Percentiles rank a stretch among this genome's conserved stretches.
Conservation (phyloP, 2,888 invertebrate species). For the Anagyrus pseudococci region DNA sequence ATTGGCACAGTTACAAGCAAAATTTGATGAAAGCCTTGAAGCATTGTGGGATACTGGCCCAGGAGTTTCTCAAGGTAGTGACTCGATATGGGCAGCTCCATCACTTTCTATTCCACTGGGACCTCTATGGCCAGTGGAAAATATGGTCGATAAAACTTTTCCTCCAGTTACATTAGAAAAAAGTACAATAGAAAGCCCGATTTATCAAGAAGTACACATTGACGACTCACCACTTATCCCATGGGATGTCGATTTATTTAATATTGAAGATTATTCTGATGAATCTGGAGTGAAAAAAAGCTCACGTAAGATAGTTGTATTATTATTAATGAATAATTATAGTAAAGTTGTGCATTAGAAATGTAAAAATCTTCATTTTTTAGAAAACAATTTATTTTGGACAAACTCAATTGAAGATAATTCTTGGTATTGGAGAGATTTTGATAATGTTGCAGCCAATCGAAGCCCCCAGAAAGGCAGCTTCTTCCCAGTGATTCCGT, state of each 20-base stretch:
- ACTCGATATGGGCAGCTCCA: conserved; percentile 60
- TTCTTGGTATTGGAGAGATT: conserved; percentile 59
- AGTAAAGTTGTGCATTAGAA: background rate
- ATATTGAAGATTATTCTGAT: conserved; percentile 54
- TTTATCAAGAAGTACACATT: conserved; percentile 48
- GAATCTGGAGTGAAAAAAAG: conserved; percentile 51
- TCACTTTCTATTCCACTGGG: conserved; percentile 58
- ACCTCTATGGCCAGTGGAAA: conserved; percentile 57
- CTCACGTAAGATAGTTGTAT: conserved; percentile 8
- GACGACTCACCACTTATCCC: conserved; percentile 57
- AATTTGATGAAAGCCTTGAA: conserved; percentile 73
- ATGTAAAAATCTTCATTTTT: background rate
- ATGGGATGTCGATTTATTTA: conserved; percentile 58
- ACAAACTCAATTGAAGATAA: conserved; percentile 56
- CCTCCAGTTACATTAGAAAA: conserved; percentile 50
- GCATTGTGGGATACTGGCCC: conserved; percentile 69
- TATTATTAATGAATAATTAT: background rate
- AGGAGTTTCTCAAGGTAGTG: conserved; percentile 58
- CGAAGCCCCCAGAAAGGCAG: conserved; percentile 68
- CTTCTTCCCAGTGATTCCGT: conserved; percentile 69
- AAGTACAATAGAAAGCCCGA: conserved; percentile 45
- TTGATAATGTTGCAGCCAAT: conserved; percentile 66
- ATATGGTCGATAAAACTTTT: conserved; percentile 47
- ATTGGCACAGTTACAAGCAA: conserved; percentile 70
- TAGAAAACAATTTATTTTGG: conserved; percentile 56